Conservation (phyloP, 2,888 invertebrate genomes). For the Seira ritae region DNA sequence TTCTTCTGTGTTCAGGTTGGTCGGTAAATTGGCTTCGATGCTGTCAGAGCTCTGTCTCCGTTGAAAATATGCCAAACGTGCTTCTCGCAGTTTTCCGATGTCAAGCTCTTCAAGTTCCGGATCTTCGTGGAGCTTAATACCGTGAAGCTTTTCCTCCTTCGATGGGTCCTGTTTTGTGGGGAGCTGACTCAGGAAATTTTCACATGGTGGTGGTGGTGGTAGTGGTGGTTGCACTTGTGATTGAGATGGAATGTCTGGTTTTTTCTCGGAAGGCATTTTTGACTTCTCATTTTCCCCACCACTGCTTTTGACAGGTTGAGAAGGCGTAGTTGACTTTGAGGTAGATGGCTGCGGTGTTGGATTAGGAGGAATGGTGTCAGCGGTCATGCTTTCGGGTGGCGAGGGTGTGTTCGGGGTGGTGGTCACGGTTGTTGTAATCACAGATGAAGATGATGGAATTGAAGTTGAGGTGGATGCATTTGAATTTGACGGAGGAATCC, state of each 20-base stretch:
- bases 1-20: no score
- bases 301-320: neutral
- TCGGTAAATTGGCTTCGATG: conserved; percentile 1
- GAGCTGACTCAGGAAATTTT: conserved; percentile 71
- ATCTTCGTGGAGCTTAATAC: conserved; percentile 61
- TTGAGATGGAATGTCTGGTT: conserved; percentile 29
- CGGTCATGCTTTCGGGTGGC: neutral
- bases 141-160: conserved; percentile 67
- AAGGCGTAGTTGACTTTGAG: conserved; percentile 16
- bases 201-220: conserved; percentile 57
- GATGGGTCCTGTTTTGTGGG: conserved; percentile 67
- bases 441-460: conserved; percentile 14
- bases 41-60: conserved; percentile 45
- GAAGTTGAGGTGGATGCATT: neutral
- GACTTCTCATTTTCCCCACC: conserved; percentile 8
- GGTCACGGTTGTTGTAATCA: neutral
- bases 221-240: no score
- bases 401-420: neutral
- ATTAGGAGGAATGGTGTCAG: neutral
- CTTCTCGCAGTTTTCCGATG: conserved; percentile 75
- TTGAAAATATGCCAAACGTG: conserved; percentile 76
- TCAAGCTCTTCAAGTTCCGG: conserved; percentile 71
- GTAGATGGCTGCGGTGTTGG: neutral
- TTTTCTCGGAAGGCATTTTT: conserved; percentile 1
- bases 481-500: neutral